phyloP scores from a whole-genome alignment of 1,140 invertebrate species.

The Drosophila melanica region DNA sequence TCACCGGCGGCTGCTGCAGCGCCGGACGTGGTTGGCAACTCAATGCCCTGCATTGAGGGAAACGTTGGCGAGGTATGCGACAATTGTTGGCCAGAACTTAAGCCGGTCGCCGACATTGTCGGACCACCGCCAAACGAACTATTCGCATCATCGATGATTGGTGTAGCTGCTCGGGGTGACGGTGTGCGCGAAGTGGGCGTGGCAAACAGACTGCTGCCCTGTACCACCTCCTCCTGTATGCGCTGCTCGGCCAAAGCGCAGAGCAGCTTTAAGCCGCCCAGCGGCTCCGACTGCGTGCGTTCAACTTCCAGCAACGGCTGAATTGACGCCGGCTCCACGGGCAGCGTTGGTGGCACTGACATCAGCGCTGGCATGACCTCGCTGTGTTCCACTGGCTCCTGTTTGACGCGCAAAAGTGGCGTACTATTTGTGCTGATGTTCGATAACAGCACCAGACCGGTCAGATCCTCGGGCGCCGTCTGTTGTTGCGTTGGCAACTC shows the following conservation, averaged over 20 bases:
- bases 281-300: conserved; percentile 83
- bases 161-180: conserved; percentile 26
- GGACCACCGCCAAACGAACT: conserved; percentile 44
- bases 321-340: conserved; percentile 58
- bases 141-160: conserved; percentile 30
- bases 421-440: conserved; percentile 88
- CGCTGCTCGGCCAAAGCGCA: conserved; percentile 94
- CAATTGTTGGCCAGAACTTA: conserved; percentile 42
- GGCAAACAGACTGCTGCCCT: conserved; percentile 66
- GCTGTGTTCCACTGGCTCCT: conserved; percentile 72
- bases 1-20: conserved; percentile 23
- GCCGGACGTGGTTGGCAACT: conserved; percentile 65
- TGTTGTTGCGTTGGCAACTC: conserved; percentile 35
- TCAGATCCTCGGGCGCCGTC: conserved; percentile 86
- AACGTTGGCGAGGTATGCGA: conserved; percentile 58
- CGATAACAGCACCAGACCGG: conserved; percentile 91
- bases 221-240: conserved; percentile 89
- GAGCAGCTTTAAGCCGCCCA: conserved; percentile 91
- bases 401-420: conserved; percentile 71
- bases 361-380: conserved; percentile 52
- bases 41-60: conserved; percentile 80
- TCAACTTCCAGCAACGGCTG: conserved; percentile 75
- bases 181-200: conserved; percentile 69
- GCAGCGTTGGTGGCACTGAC: neutral
- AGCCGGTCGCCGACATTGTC: conserved; percentile 11